These are phyloP conservation scores for Ornithoptera priamus DNA, from an alignment of 2,888 invertebrate genomes.

Conservation along the genomic window DNA sequence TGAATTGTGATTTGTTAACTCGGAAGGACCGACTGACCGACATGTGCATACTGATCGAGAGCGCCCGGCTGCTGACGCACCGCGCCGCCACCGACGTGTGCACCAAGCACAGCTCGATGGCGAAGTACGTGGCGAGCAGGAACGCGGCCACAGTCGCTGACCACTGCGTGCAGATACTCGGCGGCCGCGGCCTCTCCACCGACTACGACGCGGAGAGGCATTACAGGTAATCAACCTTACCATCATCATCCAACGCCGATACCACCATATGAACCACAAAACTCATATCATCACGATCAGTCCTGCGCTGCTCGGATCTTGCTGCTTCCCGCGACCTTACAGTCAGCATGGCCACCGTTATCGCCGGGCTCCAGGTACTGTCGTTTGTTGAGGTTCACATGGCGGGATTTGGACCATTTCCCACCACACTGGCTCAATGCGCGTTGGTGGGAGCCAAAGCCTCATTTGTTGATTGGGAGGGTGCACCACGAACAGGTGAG, in stretches of 20 bases:
- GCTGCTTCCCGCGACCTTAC: too few species aligned
- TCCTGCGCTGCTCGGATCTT: too few species aligned
- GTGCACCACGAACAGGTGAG: too few species aligned
- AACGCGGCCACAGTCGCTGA: conserved; percentile 84
- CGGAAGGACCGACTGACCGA: conserved; percentile 82
- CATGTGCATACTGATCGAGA: conserved; percentile 84
- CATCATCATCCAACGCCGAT: background rate
- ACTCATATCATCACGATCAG: too few species aligned
- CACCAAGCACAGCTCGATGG: conserved; percentile 86
- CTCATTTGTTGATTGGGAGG: too few species aligned
- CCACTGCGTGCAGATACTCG: conserved; percentile 87
- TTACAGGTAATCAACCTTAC: conserved; percentile 76
- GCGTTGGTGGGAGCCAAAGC: too few species aligned
- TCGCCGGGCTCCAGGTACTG: too few species aligned
- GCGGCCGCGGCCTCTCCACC: conserved; percentile 85
- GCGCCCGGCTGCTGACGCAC: conserved; percentile 85
- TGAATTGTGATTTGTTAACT: background rate
- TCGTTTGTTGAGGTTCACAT: too few species aligned
- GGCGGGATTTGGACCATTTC: too few species aligned
- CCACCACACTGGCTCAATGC: too few species aligned
- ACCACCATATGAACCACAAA: too few species aligned
- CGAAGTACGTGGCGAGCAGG: conserved; percentile 86
- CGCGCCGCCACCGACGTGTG: conserved; percentile 83
- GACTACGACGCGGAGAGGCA: conserved; percentile 87
- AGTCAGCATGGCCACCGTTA: too few species aligned